Percentiles rank a stretch among this genome's conserved stretches.
phyloP scores from a whole-genome alignment of 2,113 vertebrate genomes.

The Tenrec ecaudatus region DNA sequence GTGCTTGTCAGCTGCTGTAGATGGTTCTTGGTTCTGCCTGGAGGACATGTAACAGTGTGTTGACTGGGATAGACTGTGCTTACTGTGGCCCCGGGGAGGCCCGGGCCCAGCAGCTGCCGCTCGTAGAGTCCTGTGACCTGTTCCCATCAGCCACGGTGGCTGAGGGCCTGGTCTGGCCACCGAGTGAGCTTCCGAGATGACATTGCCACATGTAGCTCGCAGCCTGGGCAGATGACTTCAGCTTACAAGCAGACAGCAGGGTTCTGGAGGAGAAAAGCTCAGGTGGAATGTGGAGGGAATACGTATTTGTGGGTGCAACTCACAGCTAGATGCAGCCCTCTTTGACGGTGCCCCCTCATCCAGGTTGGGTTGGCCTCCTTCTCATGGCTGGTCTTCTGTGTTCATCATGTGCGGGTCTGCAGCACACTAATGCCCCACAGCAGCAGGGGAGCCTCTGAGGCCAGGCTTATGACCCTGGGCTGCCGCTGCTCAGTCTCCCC shows the following conservation, averaged over 20 bases:
- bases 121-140: neutral
- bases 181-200: neutral
- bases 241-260: neutral
- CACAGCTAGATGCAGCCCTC: too few relatives aligned
- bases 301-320: neutral
- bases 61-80: neutral
- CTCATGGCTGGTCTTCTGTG: neutral
- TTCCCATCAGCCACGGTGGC: neutral
- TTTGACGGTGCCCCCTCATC: neutral
- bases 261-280: neutral
- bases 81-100: neutral
- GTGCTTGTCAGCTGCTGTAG: neutral
- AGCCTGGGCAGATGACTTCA: neutral
- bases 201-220: rapidly evolving
- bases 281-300: neutral
- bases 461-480: neutral
- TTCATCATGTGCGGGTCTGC: neutral
- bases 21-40: neutral
- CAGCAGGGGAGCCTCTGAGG: neutral
- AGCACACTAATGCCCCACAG: neutral
- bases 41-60: neutral
- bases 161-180: rapidly evolving
- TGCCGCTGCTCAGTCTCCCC: too few relatives aligned
- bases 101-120: neutral
- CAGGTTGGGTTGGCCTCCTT: too few relatives aligned